A percentile compares a stretch with the other conserved stretches of the same genome.
These are phyloP conservation scores for Troilus luridus DNA, from an alignment of 2,888 invertebrate species.

Conservation along the genomic window DNA sequence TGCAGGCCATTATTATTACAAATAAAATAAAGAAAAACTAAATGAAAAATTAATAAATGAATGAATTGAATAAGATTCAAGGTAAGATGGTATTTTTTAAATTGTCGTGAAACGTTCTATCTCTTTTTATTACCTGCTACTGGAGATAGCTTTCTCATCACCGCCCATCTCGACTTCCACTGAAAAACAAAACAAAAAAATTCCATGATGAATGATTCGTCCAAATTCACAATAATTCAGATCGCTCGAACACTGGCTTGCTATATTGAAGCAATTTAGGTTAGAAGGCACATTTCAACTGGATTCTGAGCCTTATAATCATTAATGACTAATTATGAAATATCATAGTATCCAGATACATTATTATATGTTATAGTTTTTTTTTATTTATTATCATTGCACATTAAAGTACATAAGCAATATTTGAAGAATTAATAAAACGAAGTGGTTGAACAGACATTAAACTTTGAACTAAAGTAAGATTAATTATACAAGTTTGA, in stretches of 20 bases:
- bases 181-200: conserved; percentile 74
- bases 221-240: neutral
- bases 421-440: too few relatives aligned
- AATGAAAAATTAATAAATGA: neutral
- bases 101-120: neutral
- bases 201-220: neutral
- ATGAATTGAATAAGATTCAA: neutral
- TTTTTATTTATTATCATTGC: too few relatives aligned
- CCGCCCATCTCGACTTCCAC: conserved; percentile 94
- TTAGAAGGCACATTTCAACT: neutral
- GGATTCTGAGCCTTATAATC: too few relatives aligned
- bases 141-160: conserved; percentile 90
- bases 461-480: too few relatives aligned
- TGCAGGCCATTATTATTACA: too few relatives aligned
- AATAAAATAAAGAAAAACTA: too few relatives aligned
- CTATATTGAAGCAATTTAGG: neutral
- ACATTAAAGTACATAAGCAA: too few relatives aligned
- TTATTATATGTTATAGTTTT: too few relatives aligned
- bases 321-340: too few relatives aligned
- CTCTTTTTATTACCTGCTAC: conserved; percentile 80
- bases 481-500: too few relatives aligned
- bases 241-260: neutral
- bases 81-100: neutral
- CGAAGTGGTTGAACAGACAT: too few relatives aligned
- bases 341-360: too few relatives aligned